Evolutionary conservation across 2,888 invertebrate genomes (phyloP), one percentile per base, ranked within the genome.

Genomic region (Apamea monoglypha): DNA sequence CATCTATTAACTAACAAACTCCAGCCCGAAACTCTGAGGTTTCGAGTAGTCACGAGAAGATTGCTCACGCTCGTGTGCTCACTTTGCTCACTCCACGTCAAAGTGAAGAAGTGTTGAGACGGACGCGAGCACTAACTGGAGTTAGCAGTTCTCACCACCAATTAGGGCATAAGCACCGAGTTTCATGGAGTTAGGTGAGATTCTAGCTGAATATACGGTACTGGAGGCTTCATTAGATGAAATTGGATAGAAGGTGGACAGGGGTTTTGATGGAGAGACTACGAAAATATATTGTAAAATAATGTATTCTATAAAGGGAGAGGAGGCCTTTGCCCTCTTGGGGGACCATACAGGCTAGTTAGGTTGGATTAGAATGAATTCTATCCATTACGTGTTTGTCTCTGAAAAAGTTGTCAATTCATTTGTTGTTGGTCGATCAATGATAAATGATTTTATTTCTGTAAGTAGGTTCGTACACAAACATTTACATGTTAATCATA

Each of bases 31-130:
- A 68, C 64, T 36, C 40, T 5, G 1, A 29, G 21, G 18, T 1
- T 71, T 50, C 25, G 7, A 29, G 32, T 63, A 50, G 18, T 29
- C 16, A 36, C 36, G 25, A 50, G 67, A 71, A 67, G 85, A 71
- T 71, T 82, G 79, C 56, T 80, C 80, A 32, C 63, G 63, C 69
- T 68, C 74, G 61, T 40, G 40, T 25, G 56, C 66, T 61, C 80
- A 36, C 59, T 81, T 77, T 10, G 67, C 63, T 44, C 71, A 66
- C 82, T 80, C 10, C 59, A 63, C 66, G 80, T 71, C 80, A 70
- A 56, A 80, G 81, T 56, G 53, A 67, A 85, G 82, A 67, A 71
- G 81, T 63, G 81, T n/a, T 66, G 44, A 78, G 78, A 66, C 83
- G 72, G 80, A 53, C 74, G 63, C 16, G 50, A 50, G 63, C 47